Percentiles rank a stretch among this genome's conserved stretches.
phyloP scores from a whole-genome alignment of 2,113 vertebrate genomes.

The Vimba vimba region DNA sequence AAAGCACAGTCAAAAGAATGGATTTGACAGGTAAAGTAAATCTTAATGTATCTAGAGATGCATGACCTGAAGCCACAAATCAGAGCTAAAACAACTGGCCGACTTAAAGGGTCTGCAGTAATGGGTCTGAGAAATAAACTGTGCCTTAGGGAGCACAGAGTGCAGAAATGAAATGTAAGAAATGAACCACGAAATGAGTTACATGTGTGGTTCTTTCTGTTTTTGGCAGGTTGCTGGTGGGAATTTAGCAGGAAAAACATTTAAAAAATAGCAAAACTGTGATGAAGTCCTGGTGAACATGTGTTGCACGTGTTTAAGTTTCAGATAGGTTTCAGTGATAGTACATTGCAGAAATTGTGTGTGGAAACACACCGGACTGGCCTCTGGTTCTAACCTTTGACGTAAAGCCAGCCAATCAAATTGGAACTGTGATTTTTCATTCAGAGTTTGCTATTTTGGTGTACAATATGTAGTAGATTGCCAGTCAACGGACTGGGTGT shows the following conservation, averaged over 20 bases:
- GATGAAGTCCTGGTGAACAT: not conserved
- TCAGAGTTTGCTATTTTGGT: not conserved
- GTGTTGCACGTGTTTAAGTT: not conserved
- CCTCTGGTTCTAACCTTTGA: not conserved
- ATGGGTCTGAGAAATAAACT: conserved; percentile 3
- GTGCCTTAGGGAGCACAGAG: not conserved
- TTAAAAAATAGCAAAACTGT: not conserved
- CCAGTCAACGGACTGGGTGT: not conserved
- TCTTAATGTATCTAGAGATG: not conserved
- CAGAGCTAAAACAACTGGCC: conserved; percentile 11
- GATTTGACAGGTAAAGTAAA: not conserved
- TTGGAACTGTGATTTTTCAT: not conserved
- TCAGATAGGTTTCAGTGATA: not conserved
- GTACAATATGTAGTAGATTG: not conserved
- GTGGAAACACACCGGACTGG: not conserved
- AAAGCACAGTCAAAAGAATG: not conserved
- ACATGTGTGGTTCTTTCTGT: conserved; percentile 17
- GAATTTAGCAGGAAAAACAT: not conserved
- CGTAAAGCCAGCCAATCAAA: not conserved
- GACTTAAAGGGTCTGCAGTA: conserved; percentile 1
- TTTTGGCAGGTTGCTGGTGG: conserved; percentile 18
- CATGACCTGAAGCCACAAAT: not conserved
- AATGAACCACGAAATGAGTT: not conserved
- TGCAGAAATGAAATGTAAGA: not conserved
- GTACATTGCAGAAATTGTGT: not conserved